phyloP scores from a whole-genome alignment of 2,113 vertebrate species.

The Panthera uncia region DNA sequence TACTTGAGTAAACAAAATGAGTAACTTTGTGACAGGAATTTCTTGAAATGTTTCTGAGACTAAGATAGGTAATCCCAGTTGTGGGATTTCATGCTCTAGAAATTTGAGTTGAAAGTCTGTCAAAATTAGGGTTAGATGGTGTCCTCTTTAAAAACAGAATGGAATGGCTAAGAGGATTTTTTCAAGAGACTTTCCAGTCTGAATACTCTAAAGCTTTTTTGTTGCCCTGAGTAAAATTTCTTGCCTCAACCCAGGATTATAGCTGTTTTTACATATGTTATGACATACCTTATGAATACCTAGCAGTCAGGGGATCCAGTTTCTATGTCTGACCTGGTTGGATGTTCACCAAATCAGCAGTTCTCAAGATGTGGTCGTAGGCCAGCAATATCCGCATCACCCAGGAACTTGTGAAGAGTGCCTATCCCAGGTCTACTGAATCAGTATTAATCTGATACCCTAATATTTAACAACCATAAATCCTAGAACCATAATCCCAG shows the following conservation, averaged over 20 bases:
- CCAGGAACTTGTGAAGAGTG: not conserved
- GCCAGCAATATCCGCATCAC: not conserved
- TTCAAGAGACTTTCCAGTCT: not conserved
- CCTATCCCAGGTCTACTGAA: not conserved
- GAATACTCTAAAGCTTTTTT: slow-evolving; percentile 8
- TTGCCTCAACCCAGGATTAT: not conserved
- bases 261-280: not conserved
- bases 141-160: not conserved
- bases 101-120: slow-evolving; percentile 3
- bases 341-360: not conserved
- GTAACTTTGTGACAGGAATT: not conserved
- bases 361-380: not conserved
- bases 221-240: not conserved
- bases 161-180: not conserved
- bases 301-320: too few species aligned
- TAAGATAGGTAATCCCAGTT: not conserved
- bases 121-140: not conserved
- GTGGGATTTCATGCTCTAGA: slow-evolving; percentile 25
- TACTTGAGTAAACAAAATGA: not conserved
- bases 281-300: not conserved
- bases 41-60: slow-evolving; percentile 35
- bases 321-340: not conserved
- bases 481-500: not conserved
- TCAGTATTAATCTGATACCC: not conserved
- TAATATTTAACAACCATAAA: not conserved